phyloP scores from a whole-genome alignment of 2,113 vertebrate genomes.

The Lonchura striata region DNA sequence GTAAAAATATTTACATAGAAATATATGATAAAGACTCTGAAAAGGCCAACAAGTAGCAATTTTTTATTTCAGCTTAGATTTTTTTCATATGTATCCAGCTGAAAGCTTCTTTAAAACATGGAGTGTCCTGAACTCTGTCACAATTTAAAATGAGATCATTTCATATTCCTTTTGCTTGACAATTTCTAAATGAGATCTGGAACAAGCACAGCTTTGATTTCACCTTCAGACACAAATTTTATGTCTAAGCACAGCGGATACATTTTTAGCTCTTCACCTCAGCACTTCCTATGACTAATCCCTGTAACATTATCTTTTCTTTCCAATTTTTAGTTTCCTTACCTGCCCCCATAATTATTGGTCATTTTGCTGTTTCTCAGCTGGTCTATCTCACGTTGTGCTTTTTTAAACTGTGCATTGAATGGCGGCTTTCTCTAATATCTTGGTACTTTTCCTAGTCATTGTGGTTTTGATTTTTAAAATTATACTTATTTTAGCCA shows the following conservation, averaged over 20 bases:
- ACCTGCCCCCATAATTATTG: background rate
- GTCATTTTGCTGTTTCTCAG: background rate
- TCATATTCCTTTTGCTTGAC: background rate
- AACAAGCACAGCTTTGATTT: background rate
- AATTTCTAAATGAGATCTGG: background rate
- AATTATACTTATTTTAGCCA: background rate
- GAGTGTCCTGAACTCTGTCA: background rate
- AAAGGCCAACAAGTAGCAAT: background rate
- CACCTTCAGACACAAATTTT: slow-evolving; percentile 7
- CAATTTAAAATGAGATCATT: slow-evolving; percentile 3
- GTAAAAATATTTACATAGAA: background rate
- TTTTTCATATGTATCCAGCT: background rate
- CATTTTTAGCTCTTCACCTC: background rate
- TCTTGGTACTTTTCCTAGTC: background rate
- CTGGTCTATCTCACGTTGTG: background rate
- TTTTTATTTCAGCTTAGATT: background rate
- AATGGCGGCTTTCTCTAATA: background rate
- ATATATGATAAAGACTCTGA: background rate
- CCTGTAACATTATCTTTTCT: background rate
- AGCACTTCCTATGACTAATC: background rate
- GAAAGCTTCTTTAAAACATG: background rate
- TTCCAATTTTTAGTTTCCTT: background rate
- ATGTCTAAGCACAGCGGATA: background rate
- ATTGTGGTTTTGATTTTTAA: background rate
- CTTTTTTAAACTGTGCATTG: background rate